A percentile compares a stretch with the other conserved stretches of the same genome.
Evolutionary conservation across 2,888 invertebrate genomes (phyloP).

Genomic region (Leptopilina myrica): DNA sequence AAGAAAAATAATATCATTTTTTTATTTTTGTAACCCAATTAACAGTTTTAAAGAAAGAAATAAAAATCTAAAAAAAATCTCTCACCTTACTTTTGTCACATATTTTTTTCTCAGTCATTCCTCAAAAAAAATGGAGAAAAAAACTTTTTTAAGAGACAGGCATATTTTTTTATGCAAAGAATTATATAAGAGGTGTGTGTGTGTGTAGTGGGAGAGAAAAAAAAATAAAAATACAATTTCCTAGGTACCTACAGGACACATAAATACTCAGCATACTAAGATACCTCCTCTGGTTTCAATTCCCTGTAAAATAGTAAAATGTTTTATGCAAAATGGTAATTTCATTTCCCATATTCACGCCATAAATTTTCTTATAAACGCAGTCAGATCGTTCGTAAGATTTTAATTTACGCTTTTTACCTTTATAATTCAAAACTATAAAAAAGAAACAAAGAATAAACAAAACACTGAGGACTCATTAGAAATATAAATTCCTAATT

Average conservation of each 20-base stretch:
- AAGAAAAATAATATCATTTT: too few species aligned
- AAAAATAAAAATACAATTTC: conserved; percentile 6
- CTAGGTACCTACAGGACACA: conserved; percentile 14
- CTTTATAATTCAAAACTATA: neutral
- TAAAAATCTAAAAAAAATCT: too few species aligned
- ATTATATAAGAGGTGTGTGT: conserved; percentile 3
- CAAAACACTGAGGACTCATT: neutral
- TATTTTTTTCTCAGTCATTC: too few species aligned
- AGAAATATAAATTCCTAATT: conserved; percentile 2
- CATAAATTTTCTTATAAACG: conserved; percentile 28
- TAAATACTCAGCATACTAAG: conserved; percentile 15
- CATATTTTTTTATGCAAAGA: neutral
- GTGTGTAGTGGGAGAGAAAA: neutral
- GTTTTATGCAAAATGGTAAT: conserved; percentile 39
- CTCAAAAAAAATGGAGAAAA: too few species aligned
- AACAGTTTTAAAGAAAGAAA: too few species aligned
- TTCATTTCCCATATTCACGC: conserved; percentile 34
- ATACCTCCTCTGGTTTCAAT: conserved; percentile 23
- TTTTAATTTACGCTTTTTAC: conserved; percentile 23
- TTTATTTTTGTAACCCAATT: too few species aligned
- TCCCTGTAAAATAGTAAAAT: conserved; percentile 28
- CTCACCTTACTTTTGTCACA: too few species aligned
- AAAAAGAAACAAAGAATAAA: neutral
- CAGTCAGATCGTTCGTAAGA: conserved; percentile 27
- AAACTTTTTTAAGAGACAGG: neutral